Evolutionary conservation across 2,113 vertebrate genomes (phyloP).

Genomic region (Eubucco bourcierii): DNA sequence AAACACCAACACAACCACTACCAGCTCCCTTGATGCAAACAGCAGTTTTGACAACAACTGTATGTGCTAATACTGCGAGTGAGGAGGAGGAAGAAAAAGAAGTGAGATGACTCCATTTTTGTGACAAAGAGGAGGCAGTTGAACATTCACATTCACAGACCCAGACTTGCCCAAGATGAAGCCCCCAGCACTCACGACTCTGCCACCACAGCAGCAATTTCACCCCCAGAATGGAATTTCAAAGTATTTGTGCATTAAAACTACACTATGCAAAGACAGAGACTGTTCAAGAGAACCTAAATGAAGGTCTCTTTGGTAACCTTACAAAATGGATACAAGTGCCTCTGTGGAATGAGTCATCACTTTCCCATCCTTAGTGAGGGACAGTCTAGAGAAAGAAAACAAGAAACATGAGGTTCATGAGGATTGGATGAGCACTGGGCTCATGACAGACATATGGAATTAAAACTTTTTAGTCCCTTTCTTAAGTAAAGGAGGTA

Average conservation of each 20-base stretch:
- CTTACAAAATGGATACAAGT: background rate
- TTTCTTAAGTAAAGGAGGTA: background rate
- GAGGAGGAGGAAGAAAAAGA: background rate
- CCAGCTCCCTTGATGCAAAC: background rate
- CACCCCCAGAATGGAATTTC: background rate
- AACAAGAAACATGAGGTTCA: background rate
- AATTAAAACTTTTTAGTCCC: background rate
- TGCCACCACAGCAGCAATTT: background rate
- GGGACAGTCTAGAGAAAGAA: background rate
- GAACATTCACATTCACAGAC: background rate
- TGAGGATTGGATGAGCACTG: background rate
- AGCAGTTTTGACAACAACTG: background rate
- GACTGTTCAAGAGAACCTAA: background rate
- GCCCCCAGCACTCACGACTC: fast-evolving
- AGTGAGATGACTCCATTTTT: background rate
- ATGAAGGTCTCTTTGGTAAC: background rate
- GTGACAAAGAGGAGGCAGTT: background rate
- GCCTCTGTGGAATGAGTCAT: background rate
- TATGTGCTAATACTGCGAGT: background rate
- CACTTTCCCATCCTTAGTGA: background rate
- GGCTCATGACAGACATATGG: background rate
- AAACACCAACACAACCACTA: background rate
- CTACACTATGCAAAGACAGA: background rate
- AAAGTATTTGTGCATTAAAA: background rate
- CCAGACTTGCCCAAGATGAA: fast-evolving